These are phyloP conservation scores for Caenorhabditis japonica DNA, from an alignment of 2,888 invertebrate species.

Conservation along the genomic window DNA sequence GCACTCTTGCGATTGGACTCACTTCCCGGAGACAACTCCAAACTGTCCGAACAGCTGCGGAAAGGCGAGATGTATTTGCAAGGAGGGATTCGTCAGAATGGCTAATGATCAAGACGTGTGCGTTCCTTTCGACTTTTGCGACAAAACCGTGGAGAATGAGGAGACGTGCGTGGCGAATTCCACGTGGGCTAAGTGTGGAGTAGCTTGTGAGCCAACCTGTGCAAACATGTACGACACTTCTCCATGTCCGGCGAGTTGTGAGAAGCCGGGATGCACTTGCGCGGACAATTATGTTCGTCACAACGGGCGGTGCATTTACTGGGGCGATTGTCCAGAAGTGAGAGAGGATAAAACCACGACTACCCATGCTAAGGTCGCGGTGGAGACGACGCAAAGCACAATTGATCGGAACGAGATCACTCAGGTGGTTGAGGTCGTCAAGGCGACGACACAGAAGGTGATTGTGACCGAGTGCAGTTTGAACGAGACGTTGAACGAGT, in stretches of 20 bases:
- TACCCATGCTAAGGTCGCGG: neutral
- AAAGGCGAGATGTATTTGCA: conserved; percentile 58
- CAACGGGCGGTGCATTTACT: conserved; percentile 72
- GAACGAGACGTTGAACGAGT: conserved; percentile 76
- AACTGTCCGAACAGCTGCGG: conserved; percentile 63
- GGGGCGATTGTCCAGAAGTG: conserved; percentile 73
- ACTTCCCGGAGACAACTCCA: conserved; percentile 66
- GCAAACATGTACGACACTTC: conserved; percentile 73
- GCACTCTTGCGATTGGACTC: conserved; percentile 75
- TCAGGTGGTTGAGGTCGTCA: conserved; percentile 12
- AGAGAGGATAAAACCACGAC: conserved; percentile 28
- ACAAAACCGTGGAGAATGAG: conserved; percentile 52
- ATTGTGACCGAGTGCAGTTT: conserved; percentile 60
- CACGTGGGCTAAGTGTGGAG: conserved; percentile 76
- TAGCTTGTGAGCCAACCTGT: conserved; percentile 74
- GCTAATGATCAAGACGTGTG: conserved; percentile 68
- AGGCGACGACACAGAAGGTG: conserved; percentile 15
- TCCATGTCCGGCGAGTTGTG: conserved; percentile 72
- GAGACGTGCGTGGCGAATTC: conserved; percentile 66
- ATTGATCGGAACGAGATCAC: conserved; percentile 32
- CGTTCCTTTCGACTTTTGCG: conserved; percentile 75
- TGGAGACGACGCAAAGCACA: conserved; percentile 30
- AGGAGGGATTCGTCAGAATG: conserved; percentile 73
- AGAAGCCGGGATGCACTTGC: conserved; percentile 74
- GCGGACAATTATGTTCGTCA: conserved; percentile 74